Evolutionary conservation across 2,888 invertebrate genomes (phyloP).

Genomic region (Lepidocyrtinus sp.): DNA sequence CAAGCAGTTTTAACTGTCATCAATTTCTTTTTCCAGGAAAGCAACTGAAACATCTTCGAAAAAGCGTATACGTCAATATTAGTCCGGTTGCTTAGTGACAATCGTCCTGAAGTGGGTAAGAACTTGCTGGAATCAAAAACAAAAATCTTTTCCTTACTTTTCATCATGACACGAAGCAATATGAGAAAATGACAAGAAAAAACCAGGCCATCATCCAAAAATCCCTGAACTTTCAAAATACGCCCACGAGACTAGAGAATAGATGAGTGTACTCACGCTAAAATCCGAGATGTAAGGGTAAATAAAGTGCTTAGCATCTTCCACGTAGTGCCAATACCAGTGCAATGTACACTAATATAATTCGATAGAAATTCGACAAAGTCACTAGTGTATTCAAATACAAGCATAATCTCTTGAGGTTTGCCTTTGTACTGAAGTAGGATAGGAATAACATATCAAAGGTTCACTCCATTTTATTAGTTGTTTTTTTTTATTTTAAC

Average conservation of each 20-base stretch:
- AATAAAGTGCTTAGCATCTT: background rate
- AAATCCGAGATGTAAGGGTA: background rate
- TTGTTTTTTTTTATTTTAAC: slow-evolving; percentile 8
- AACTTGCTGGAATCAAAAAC: background rate
- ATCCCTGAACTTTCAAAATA: slow-evolving; percentile 44
- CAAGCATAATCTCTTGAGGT: background rate
- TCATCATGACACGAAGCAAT: slow-evolving; percentile 12
- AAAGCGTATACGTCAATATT: no score
- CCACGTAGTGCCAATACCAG: background rate
- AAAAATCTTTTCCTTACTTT: slow-evolving; percentile 11
- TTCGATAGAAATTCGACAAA: background rate
- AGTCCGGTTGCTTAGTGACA: no score
- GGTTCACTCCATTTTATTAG: slow-evolving; percentile 3
- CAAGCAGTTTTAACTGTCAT: no score
- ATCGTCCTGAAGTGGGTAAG: no score
- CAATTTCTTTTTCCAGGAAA: no score
- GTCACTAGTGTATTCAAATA: background rate
- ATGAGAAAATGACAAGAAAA: slow-evolving; percentile 10
- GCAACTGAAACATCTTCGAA: no score
- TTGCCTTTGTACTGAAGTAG: background rate
- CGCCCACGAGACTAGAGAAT: slow-evolving; percentile 43
- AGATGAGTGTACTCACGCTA: background rate
- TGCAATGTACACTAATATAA: slow-evolving; percentile 18
- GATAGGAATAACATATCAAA: background rate
- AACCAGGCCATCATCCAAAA: slow-evolving; percentile 34